Evolutionary conservation across 2,888 invertebrate genomes (phyloP), one percentile per base, ranked within the genome.

Genomic region (Hypena proboscidalis): DNA sequence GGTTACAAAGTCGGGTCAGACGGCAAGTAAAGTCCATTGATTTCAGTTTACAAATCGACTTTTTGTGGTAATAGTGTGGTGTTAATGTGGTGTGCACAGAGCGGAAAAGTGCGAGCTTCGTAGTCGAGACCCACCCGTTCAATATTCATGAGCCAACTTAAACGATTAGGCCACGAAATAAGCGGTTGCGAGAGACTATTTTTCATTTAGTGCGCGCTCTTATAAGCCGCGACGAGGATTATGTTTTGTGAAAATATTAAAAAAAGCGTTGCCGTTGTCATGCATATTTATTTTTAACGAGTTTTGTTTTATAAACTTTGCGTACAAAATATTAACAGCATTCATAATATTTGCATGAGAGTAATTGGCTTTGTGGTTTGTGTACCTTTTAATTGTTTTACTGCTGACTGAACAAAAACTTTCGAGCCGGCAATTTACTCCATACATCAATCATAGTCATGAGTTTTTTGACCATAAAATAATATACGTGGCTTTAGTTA

Each of bases 81-180:
- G 70, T 70, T 78, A 78, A 80, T 74, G 73, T 64, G 67, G 62
- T 70, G 63, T 66, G 65, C 70, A 60, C 58, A 50, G 61, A 61
- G 71, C 61, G 75, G 73, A 74, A 70, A 70, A 66, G 74, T 65
- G 66, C 56, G 68, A 62, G 64, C 65, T 62, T 58, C 55, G 58
- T 67, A 66, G 65, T 61, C 70, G 71, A 68, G 42, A 66, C 66
- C 63, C 59, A 53, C 44, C 40, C 67, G 75, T 79, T 86, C 79
- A 83, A 88, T 88, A 88, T 88, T 85, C 87, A 88, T 86, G 85
- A 86, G 74, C 62, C 54, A 77, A 83, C 79, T 80, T 78, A 67
- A 66, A 70, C 70, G 69, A 46, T 67, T 59, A 64, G 63, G 75
- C 74, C 61, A 61, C 59, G 54, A 63, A 73, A 68, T 64, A 58